Evolutionary conservation across 1,140 invertebrate species (phyloP), one percentile per base, ranked within the genome.

Genomic region (Danaus melanippus): DNA sequence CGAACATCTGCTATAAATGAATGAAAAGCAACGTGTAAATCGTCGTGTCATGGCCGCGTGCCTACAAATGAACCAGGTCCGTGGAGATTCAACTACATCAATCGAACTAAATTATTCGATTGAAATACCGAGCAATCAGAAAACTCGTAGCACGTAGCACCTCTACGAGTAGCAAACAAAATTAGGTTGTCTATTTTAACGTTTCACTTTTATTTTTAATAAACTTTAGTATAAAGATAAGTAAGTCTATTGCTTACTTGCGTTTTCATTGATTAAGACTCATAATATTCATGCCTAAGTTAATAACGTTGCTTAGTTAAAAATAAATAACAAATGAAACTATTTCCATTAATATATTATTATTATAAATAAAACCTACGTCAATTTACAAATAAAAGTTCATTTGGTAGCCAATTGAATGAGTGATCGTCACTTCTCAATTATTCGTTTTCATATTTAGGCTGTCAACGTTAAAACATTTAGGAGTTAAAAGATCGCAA

Each of bases 71-170:
- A 71, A 70, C 58, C 53, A 58, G 60, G 62, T 64, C 62, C 71
- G 54, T 62, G 49, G 63, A 60, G 71, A 68, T 62, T 70, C 58
- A 62, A 62, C 60, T 60, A 64, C 66, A 66, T 73, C 69, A 73
- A 69, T 71, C 64, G 66, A 61, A 71, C 66, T 66, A 72, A 75
- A 78, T 78, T 74, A 70, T 75, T 68, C 64, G 61, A 71, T 64
- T 66, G 64, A 73, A 68, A 62, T 63, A 60, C 50, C 50, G 62
- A 67, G 66, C 70, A 75, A 74, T 78, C 72, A 70, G 68, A 65
- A 70, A 71, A 57, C 62, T 67, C 68, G 64, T 67, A 67, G 64
- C 62, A 60, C 66, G 58, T 60, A 60, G 58, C 58, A 55, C 53
- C 58, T 60, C 53, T 60, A 60, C 58, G 58, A 46, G 47, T 51